Conservation (phyloP, 2,797 vertebrate genomes). For the Eulemur mongoz region DNA sequence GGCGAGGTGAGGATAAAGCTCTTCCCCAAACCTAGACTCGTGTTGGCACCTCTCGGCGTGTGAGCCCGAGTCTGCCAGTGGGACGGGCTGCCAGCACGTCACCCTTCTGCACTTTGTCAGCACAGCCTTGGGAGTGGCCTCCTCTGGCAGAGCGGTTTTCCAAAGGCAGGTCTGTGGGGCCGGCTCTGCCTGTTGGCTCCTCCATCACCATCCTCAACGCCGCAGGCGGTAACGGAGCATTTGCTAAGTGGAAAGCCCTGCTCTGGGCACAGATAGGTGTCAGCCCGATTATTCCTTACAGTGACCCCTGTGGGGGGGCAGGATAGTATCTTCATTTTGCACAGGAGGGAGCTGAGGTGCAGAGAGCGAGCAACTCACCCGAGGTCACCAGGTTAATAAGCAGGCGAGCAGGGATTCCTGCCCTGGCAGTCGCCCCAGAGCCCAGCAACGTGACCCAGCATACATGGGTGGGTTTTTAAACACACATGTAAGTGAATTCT, state of each 20-base stretch:
- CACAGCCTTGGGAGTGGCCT: background rate
- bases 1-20: background rate
- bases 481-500: background rate
- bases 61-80: background rate
- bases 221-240: background rate
- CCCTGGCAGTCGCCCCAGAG: background rate
- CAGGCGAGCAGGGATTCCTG: background rate
- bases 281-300: background rate
- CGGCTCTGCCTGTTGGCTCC: background rate
- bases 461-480: background rate
- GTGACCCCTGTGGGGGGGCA: background rate
- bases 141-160: background rate
- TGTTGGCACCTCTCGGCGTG: background rate
- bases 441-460: background rate
- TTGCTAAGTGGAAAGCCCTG: background rate
- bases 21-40: background rate
- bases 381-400: background rate
- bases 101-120: background rate
- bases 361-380: background rate
- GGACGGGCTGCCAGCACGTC: background rate
- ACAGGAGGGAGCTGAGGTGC: background rate
- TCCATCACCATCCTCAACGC: background rate
- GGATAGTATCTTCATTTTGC: background rate
- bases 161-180: background rate
- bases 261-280: rapidly evolving